Conservation (phyloP, 2,888 invertebrate species). For the Uropetala carovei region DNA sequence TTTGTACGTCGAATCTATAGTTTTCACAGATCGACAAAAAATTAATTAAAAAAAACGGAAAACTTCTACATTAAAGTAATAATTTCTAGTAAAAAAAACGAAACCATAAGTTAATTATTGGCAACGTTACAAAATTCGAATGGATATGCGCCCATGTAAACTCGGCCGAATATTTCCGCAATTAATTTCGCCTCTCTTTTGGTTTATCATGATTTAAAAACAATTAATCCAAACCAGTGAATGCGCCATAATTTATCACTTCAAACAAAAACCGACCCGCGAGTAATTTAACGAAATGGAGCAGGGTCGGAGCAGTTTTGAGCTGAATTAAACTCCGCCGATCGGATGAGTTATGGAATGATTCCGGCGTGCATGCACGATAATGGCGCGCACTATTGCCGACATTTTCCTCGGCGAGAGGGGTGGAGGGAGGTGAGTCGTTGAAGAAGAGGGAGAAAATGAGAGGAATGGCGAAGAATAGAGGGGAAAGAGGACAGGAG, state of each 20-base stretch:
- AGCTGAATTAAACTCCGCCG: constrained; percentile 58
- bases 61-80: not conserved
- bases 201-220: constrained; percentile 40
- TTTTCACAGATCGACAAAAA: too few species aligned
- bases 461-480: not conserved
- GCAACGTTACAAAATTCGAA: not conserved
- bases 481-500: not conserved
- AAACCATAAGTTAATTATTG: constrained; percentile 55
- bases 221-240: constrained; percentile 57
- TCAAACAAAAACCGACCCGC: constrained; percentile 21
- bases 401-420: not conserved
- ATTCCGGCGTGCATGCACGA: constrained; percentile 29
- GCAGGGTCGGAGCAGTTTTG: constrained; percentile 55
- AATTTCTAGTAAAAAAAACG: not conserved
- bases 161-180: constrained; percentile 30
- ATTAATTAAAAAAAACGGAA: not conserved
- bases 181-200: constrained; percentile 56
- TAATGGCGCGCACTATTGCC: not conserved
- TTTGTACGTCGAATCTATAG: too few species aligned
- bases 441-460: not conserved
- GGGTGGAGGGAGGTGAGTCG: not conserved
- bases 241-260: constrained; percentile 46
- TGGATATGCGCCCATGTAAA: not conserved
- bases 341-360: constrained; percentile 42
- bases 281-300: constrained; percentile 64